Conservation (phyloP, 2,888 invertebrate genomes). For the Lacanobia wlatinum region DNA sequence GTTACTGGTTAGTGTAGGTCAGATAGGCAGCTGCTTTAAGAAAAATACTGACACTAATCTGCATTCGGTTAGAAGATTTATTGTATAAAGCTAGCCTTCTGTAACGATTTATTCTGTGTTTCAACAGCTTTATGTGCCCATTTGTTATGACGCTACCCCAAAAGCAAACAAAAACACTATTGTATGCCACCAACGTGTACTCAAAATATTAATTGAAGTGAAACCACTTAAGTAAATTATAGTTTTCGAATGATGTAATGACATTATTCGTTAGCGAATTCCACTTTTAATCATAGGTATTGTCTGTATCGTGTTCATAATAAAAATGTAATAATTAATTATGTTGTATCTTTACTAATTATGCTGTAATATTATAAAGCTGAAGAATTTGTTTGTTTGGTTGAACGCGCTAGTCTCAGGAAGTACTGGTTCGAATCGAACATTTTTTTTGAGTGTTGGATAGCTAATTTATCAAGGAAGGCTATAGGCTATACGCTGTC, state of each 20-base stretch:
- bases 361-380: too few species aligned
- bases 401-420: too few species aligned
- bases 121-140: not conserved
- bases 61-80: not conserved
- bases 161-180: conserved; percentile 39
- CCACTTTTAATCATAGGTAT: not conserved
- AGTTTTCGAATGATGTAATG: conserved; percentile 8
- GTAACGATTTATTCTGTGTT: conserved; percentile 11
- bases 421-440: too few species aligned
- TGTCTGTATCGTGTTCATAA: not conserved
- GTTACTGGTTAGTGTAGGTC: too few species aligned
- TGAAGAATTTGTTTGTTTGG: too few species aligned
- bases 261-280: not conserved
- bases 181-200: conserved; percentile 9
- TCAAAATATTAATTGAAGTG: conserved; percentile 29
- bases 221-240: conserved; percentile 33
- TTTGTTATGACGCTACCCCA: conserved; percentile 17
- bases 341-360: too few species aligned
- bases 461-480: too few species aligned
- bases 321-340: too few species aligned
- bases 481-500: too few species aligned
- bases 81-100: conserved; percentile 19
- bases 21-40: too few species aligned
- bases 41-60: too few species aligned
- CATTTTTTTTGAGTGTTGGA: too few species aligned